phyloP scores from a whole-genome alignment of 2,113 vertebrate species.

The Osmerus eperlanus region DNA sequence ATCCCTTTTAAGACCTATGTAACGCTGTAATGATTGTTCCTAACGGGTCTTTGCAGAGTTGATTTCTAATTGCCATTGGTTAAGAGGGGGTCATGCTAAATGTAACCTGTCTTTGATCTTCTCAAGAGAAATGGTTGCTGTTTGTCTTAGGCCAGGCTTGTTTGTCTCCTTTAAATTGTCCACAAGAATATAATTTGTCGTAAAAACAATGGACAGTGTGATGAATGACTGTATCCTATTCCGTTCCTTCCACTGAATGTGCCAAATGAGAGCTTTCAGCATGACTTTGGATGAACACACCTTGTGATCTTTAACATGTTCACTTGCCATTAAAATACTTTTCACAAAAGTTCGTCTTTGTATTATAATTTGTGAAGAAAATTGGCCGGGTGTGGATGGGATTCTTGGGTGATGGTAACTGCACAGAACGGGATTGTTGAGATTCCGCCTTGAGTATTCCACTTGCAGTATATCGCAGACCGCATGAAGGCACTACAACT shows the following conservation, averaged over 20 bases:
- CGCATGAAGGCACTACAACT: conserved; percentile 36
- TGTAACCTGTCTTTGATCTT: not conserved
- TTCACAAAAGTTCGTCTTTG: conserved; percentile 22
- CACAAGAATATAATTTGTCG: conserved; percentile 39
- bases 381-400: too few relatives aligned
- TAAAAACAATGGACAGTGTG: conserved; percentile 33
- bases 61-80: not conserved
- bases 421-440: too few relatives aligned
- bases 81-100: not conserved
- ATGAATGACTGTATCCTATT: conserved; percentile 15
- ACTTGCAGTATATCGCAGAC: too few relatives aligned
- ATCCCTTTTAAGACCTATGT: not conserved
- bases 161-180: conserved; percentile 12
- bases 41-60: not conserved
- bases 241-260: conserved; percentile 29
- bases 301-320: conserved; percentile 22
- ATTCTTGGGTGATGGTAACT: too few relatives aligned
- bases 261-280: conserved; percentile 44
- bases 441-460: too few relatives aligned
- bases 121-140: conserved; percentile 23
- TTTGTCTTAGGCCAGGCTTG: conserved; percentile 10
- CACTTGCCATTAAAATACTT: conserved; percentile 42
- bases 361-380: not conserved
- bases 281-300: conserved; percentile 35
- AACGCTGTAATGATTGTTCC: not conserved